Evolutionary conservation across 1,140 invertebrate species (phyloP).

Genomic region (Drosophila pachea): DNA sequence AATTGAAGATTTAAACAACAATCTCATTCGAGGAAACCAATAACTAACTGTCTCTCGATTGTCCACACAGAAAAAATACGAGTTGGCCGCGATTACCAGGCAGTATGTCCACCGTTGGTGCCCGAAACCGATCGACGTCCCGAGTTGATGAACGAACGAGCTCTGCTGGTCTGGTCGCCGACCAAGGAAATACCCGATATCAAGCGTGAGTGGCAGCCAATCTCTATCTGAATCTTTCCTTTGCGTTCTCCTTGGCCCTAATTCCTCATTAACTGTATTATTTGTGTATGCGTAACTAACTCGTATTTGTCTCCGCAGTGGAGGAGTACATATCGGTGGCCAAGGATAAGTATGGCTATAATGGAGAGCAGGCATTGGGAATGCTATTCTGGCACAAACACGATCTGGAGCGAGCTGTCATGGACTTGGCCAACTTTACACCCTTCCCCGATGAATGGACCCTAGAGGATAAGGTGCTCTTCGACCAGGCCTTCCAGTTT

Average conservation of each 20-base stretch:
- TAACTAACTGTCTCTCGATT: not conserved
- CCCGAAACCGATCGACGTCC: conserved; percentile 82
- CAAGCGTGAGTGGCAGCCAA: conserved; percentile 84
- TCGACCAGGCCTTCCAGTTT: conserved; percentile 98
- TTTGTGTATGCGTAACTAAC: not conserved
- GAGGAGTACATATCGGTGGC: conserved; percentile 96
- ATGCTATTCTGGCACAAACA: conserved; percentile 99
- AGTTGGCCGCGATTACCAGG: conserved; percentile 96
- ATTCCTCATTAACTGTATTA: not conserved
- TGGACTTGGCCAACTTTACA: conserved; percentile 97
- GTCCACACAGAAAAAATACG: conserved; percentile 88
- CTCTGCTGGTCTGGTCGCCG: conserved; percentile 96
- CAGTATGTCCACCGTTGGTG: conserved; percentile 89
- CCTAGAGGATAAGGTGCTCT: conserved; percentile 97
- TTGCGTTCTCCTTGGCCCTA: no score
- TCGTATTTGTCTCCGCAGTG: conserved; percentile 81
- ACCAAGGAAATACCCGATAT: conserved; percentile 90
- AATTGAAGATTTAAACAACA: not conserved
- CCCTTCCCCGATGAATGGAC: conserved; percentile 99
- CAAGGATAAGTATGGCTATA: conserved; percentile 99
- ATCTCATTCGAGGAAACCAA: not conserved
- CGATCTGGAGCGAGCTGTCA: conserved; percentile 93
- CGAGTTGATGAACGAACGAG: conserved; percentile 87
- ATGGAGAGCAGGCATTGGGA: conserved; percentile 97
- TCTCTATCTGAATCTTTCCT: fast-evolving